These are phyloP conservation scores for Meteorus colon DNA, from an alignment of 2,888 invertebrate species.

Conservation along the genomic window DNA sequence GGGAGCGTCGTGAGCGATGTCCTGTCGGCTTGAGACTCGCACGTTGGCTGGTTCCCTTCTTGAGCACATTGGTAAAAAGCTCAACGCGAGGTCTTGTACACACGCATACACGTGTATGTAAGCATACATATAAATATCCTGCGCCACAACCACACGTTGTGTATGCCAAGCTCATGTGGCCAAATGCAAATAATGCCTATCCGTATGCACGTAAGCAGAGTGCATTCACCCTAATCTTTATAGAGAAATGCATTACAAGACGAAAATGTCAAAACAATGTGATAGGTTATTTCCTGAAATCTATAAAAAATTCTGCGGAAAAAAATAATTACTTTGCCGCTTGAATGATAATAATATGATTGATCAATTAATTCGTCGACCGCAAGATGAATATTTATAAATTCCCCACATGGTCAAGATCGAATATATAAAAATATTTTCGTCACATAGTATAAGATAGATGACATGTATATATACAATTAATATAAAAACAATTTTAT, in stretches of 20 bases:
- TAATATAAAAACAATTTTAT: background rate
- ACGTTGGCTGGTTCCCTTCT: conserved; percentile 54
- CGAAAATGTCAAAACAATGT: conserved; percentile 40
- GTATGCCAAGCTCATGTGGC: conserved; percentile 23
- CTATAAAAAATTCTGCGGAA: background rate
- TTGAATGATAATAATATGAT: background rate
- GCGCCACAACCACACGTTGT: conserved; percentile 9
- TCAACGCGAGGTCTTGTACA: conserved; percentile 39
- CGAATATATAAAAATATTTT: background rate
- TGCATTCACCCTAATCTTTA: conserved; percentile 58
- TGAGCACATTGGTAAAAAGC: conserved; percentile 23
- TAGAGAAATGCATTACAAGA: conserved; percentile 18
- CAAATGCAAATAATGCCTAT: conserved; percentile 54
- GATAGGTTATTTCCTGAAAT: background rate
- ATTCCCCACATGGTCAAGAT: background rate
- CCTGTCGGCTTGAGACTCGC: conserved; percentile 62
- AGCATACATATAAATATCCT: conserved; percentile 18
- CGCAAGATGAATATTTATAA: background rate
- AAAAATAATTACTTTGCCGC: background rate
- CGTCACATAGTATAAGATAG: conserved; percentile 37
- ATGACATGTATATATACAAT: background rate
- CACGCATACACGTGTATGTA: conserved; percentile 53
- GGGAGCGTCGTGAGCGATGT: conserved; percentile 68
- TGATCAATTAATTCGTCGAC: background rate
- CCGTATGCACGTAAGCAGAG: conserved; percentile 62